Evolutionary conservation across 2,113 vertebrate species (phyloP).

Genomic region (Pseudopodoces humilis): DNA sequence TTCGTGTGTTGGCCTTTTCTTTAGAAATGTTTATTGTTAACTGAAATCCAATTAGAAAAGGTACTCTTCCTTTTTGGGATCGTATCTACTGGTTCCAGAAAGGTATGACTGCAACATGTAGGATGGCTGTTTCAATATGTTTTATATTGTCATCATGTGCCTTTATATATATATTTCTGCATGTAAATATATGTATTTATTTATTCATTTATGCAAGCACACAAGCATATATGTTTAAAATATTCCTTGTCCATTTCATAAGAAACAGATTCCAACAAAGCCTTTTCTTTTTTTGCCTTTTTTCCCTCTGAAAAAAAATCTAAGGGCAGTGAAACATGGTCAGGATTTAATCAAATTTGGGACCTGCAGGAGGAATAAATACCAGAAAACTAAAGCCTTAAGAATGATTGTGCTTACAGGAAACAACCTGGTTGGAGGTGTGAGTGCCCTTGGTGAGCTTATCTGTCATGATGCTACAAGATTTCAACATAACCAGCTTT

Average conservation of each 20-base stretch:
- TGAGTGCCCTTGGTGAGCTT: not conserved
- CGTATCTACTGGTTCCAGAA: not conserved
- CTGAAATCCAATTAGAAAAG: not conserved
- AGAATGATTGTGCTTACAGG: not conserved
- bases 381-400: not conserved
- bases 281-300: not conserved
- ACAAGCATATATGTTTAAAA: not conserved
- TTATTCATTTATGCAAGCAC: not conserved
- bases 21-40: not conserved
- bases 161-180: not conserved
- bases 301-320: not conserved
- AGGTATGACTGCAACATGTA: not conserved
- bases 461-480: not conserved
- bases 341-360: not conserved
- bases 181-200: too few relatives aligned
- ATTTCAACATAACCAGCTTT: not conserved
- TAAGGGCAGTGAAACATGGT: not conserved
- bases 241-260: not conserved
- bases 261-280: not conserved
- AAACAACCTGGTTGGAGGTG: not conserved
- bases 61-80: not conserved
- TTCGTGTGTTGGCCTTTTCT: accelerated
- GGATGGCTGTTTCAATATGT: not conserved
- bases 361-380: not conserved
- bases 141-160: not conserved